phyloP scores from a whole-genome alignment of 2,888 invertebrate species.

The Acrobasis repandana region DNA sequence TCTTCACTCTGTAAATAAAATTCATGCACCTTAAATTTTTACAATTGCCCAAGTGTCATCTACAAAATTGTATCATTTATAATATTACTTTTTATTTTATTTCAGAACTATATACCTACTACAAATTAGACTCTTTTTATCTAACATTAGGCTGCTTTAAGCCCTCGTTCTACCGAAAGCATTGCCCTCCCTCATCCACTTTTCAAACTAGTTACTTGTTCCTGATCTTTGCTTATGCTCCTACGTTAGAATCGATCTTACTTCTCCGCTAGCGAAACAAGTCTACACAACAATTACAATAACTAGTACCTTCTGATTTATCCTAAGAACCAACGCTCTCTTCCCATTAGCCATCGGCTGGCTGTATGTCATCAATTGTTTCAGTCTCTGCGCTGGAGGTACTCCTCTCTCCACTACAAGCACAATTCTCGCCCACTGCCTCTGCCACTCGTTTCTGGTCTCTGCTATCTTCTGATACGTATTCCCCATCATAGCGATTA shows the following conservation, averaged over 20 bases:
- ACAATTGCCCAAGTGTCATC: neutral
- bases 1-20: constrained; percentile 89
- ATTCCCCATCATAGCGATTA: constrained; percentile 99
- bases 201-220: no score
- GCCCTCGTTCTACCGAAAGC: no score
- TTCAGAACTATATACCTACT: no score
- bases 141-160: no score
- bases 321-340: constrained; percentile 92
- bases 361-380: constrained; percentile 94
- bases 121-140: no score
- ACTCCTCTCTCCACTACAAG: constrained; percentile 98
- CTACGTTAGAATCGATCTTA: no score
- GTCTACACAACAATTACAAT: no score
- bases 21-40: neutral
- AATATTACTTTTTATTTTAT: no score
- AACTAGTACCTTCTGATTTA: constrained; percentile 90
- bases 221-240: no score
- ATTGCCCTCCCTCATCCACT: no score
- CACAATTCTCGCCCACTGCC: constrained; percentile 99
- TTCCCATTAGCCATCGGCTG: constrained; percentile 96
- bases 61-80: no score
- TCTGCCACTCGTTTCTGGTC: constrained; percentile 98
- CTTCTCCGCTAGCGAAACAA: no score
- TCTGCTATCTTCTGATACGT: constrained; percentile 99
- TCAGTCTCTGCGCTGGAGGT: constrained; percentile 92